Evolutionary conservation across 2,888 invertebrate species (phyloP).

Genomic region (Minunthozetes semirufus): DNA sequence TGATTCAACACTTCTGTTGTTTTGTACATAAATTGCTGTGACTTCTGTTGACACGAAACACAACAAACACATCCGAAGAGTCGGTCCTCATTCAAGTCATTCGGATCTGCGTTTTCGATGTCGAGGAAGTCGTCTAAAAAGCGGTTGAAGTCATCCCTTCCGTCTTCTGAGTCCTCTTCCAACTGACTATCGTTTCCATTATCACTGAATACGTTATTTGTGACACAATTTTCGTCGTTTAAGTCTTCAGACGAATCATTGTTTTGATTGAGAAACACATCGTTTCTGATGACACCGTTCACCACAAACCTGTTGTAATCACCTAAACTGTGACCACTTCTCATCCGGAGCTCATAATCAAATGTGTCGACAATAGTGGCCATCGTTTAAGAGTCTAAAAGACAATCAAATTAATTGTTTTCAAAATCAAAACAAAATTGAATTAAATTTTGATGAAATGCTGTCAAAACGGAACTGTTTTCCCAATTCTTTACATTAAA

Average conservation of each 20-base stretch:
- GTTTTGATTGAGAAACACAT: slow-evolving; percentile 23
- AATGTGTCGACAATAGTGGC: background rate
- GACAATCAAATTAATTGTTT: too few relatives aligned
- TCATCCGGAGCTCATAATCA: background rate
- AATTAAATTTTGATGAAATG: too few relatives aligned
- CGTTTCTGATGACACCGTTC: background rate
- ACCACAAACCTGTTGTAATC: background rate
- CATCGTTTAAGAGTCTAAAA: background rate
- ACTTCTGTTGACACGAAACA: background rate
- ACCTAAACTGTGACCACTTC: background rate
- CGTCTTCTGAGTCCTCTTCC: background rate
- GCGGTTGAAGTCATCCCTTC: background rate
- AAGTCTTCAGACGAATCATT: background rate
- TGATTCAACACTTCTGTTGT: background rate
- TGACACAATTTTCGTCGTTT: too few relatives aligned
- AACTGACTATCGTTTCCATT: background rate
- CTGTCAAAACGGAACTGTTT: too few relatives aligned
- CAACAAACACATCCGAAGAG: slow-evolving; percentile 23
- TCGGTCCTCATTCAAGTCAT: background rate
- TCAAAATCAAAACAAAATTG: too few relatives aligned
- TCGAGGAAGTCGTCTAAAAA: background rate
- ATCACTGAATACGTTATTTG: background rate
- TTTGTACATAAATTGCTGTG: background rate
- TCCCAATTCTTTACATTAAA: too few relatives aligned
- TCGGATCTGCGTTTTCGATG: background rate